Evolutionary conservation across 1,140 invertebrate species (phyloP).

Genomic region (Ostrea denselamellosa): DNA sequence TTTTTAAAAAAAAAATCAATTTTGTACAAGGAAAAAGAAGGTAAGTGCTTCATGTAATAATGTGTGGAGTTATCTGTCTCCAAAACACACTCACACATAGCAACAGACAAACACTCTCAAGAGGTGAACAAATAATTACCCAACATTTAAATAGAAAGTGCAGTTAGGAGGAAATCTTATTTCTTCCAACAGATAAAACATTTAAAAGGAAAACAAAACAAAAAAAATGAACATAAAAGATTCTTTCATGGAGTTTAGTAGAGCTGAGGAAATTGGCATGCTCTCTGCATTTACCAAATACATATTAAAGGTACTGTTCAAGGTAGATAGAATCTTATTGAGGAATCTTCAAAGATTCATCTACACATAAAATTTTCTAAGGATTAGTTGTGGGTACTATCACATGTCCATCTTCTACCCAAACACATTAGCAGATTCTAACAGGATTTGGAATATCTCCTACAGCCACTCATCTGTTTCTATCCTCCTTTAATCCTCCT

Average conservation of each 20-base stretch:
- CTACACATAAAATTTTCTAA: too few species aligned
- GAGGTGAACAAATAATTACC: not conserved
- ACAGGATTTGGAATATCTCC: too few species aligned
- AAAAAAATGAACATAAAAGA: not conserved
- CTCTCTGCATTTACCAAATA: too few species aligned
- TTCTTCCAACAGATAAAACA: not conserved
- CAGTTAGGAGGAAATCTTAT: not conserved
- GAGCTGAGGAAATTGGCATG: too few species aligned
- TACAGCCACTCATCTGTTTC: too few species aligned
- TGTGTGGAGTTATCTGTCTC: not conserved
- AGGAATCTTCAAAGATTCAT: too few species aligned
- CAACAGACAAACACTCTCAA: constrained; percentile 5
- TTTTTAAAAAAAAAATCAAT: not conserved
- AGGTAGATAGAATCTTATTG: too few species aligned
- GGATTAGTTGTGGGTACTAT: too few species aligned
- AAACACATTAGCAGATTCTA: too few species aligned
- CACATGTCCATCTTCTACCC: too few species aligned
- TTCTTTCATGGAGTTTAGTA: not conserved
- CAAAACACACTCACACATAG: not conserved
- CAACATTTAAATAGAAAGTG: constrained; percentile 3
- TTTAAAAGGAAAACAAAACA: not conserved
- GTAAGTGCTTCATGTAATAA: not conserved
- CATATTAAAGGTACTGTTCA: too few species aligned
- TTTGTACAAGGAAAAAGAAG: not conserved
- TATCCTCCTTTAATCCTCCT: too few species aligned